A percentile compares a stretch with the other conserved stretches of the same genome.
These are phyloP conservation scores for Sarcophaga variegata DNA, from an alignment of 2,888 invertebrate species.

Conservation along the genomic window DNA sequence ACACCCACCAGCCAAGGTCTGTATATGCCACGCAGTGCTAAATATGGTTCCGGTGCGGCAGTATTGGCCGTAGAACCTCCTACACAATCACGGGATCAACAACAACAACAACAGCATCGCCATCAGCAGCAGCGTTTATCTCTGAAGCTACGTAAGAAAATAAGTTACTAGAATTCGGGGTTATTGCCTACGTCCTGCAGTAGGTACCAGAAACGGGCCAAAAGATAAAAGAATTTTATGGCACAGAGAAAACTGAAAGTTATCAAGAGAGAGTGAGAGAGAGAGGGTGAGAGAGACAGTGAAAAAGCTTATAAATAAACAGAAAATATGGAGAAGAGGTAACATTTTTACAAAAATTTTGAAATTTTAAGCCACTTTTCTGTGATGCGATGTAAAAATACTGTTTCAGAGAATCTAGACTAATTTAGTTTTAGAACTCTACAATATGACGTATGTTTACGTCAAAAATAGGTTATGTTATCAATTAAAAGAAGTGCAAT, in stretches of 20 bases:
- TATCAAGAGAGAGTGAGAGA: no score
- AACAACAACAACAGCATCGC: constrained; percentile 73
- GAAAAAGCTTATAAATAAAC: no score
- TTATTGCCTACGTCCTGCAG: constrained; percentile 51
- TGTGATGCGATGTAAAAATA: no score
- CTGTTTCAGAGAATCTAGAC: no score
- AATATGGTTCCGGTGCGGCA: constrained; percentile 64
- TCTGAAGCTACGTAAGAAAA: constrained; percentile 80
- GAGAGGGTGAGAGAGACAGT: no score
- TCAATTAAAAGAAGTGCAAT: no score
- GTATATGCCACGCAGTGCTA: constrained; percentile 71
- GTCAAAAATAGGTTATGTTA: no score
- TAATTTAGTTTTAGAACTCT: no score
- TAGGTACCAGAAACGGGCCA: constrained; percentile 53
- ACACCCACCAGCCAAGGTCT: constrained; percentile 75
- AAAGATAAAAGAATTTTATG: constrained; percentile 43
- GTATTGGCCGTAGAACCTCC: constrained; percentile 69
- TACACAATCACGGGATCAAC: constrained; percentile 72
- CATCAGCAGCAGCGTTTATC: constrained; percentile 75
- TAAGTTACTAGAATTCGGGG: constrained; percentile 77
- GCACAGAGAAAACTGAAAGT: not conserved
- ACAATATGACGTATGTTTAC: no score
- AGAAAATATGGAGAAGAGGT: no score
- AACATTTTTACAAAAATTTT: no score
- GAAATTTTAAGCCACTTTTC: no score